Base-by-base conservation (phyloP, 2,888 invertebrate species). In the Liodrosophila aerea region DNA sequence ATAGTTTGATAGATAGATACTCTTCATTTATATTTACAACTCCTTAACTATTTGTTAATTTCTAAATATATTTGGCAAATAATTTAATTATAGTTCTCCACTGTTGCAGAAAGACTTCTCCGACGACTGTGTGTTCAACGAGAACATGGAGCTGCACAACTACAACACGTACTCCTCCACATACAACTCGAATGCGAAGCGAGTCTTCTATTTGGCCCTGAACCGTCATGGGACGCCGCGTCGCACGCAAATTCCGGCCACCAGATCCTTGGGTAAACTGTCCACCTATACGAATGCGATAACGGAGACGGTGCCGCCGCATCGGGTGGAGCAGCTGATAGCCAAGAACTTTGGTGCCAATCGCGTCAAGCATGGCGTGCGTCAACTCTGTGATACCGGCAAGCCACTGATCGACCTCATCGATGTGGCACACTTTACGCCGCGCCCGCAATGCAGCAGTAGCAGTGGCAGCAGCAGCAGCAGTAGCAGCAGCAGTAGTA, bases 51-150 rank as follows among this genome's bases (percentile, higher is more conserved):
- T n/a, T n/a, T n/a, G n/a, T 22, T 22, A 22, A 22, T 2, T 22
- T n/a, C n/a, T n/a, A n/a, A n/a, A n/a, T 22, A 22, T 22, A 4
- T 22, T 22, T 22, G 22, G 77, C 85, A 78, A 86, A 73, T 87
- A 80, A 86, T 83, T 78, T 83, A 86, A 80, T 77, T 60, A 58
- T 78, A 86, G 87, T 68, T 78, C 50, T 70, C 57, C 77, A 80
- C 91, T 93, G 92, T 95, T 94, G 86, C 95, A 96, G 96, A 94
- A 93, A 91, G 94, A 94, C 90, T 95, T 94, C 92, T 94, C 93
- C 88, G 94, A 94, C 89, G 94, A 95, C 87, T 96, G 96, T 92
- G 93, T 95, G 89, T 96, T 96, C 92, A 95, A 95, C 91, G 96
- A 96, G 91, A 94, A 93, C 89, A 93, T 96, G 90, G 95, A 94